Base-by-base conservation (phyloP, 2,113 vertebrate species). In the Noturus placidus region DNA sequence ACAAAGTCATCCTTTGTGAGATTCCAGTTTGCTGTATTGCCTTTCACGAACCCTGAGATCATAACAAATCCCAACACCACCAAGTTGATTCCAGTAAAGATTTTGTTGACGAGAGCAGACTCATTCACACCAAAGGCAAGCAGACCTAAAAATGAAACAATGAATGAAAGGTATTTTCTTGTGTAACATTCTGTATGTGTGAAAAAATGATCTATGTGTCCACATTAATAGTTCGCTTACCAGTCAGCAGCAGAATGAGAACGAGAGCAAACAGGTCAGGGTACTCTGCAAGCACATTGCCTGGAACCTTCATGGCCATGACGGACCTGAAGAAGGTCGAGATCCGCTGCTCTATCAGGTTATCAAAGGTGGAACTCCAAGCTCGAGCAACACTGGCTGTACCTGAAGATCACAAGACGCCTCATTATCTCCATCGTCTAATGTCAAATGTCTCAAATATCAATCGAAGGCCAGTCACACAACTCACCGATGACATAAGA, bases 311-410 rank as follows among this genome's bases (percentile, higher is more conserved):
- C 91, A 99, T 89, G 1, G 94, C 38, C 91, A 97, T 93, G 84
- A 90, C 94, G 13, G 91, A 93, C 87, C 90, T 92, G 25, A 98
- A 97, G 93, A 97, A 96, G 54, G 11, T 91, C 0, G 97, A 98
- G 90, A 99, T 98, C 88, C 96, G 96, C 89, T 97, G 97, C 54
- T 96, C 97, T 0, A 99, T 95, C 88, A 99, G 93, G 88, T 95
- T 97, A 92, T 99, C 98, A 5, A 99, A 99, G 0, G 96, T 96
- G 0, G 97, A 97, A 59, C 98, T 99, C 98, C 98, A 99, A 0
- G 98, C 97, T 88, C 97, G 93, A 46, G 97, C 97, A 82, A 99
- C 98, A 0, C 97, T 99, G 78, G 98, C 98, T 0, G 98, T 98
- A 79, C 97, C 97, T 97, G 79, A 69, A 86, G 85, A 79, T 82